These are phyloP conservation scores for Hemaris fuciformis DNA, from an alignment of 2,888 invertebrate genomes.

Conservation along the genomic window DNA sequence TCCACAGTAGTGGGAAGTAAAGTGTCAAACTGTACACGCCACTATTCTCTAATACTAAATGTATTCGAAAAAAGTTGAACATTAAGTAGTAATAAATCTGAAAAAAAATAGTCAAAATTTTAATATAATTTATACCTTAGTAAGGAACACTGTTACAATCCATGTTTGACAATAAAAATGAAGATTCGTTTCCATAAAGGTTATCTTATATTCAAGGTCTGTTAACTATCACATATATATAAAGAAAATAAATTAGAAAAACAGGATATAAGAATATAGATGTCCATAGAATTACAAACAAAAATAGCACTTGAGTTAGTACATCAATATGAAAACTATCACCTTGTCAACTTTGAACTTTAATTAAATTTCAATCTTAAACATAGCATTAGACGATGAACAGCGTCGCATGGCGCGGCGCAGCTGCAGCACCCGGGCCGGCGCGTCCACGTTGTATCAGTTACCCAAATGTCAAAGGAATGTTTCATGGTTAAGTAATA, in stretches of 20 bases:
- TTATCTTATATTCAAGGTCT: constrained; percentile 74
- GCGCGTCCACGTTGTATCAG: constrained; percentile 56
- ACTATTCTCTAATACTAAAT: constrained; percentile 70
- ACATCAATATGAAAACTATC: constrained; percentile 75
- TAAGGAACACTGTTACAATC: constrained; percentile 61
- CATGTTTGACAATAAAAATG: constrained; percentile 51
- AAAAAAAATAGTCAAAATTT: constrained; percentile 68
- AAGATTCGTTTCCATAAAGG: constrained; percentile 65
- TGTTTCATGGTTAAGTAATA: constrained; percentile 80
- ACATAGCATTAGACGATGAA: constrained; percentile 69
- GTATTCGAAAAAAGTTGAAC: constrained; percentile 62
- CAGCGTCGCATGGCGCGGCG: constrained; percentile 25
- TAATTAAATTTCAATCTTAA: constrained; percentile 70
- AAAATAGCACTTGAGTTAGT: constrained; percentile 69
- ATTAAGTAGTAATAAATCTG: constrained; percentile 51
- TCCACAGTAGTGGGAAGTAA: constrained; percentile 54
- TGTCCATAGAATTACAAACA: constrained; percentile 63
- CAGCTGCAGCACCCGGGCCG: not conserved
- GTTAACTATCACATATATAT: constrained; percentile 72
- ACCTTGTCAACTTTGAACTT: constrained; percentile 79
- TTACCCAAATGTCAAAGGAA: constrained; percentile 79
- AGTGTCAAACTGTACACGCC: constrained; percentile 74
- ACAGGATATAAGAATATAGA: constrained; percentile 66
- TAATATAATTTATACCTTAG: constrained; percentile 41
- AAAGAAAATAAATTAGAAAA: constrained; percentile 77